Conservation (phyloP, 2,797 vertebrate species). For the Coendou prehensilis region DNA sequence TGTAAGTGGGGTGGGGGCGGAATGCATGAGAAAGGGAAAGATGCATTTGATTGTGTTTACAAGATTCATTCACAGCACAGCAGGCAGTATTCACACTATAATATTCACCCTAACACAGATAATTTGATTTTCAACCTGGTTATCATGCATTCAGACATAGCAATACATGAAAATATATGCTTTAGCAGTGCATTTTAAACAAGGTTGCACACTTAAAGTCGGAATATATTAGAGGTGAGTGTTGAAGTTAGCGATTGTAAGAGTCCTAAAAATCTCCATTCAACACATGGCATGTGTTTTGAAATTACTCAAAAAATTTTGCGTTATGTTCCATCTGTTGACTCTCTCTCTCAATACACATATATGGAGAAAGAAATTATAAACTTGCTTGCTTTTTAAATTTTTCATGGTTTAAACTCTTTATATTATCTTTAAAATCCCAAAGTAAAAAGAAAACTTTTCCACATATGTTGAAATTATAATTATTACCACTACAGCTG, state of each 20-base stretch:
- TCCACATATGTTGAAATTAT: neutral
- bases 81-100: constrained; percentile 93
- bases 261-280: constrained; percentile 82
- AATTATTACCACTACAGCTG: neutral
- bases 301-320: constrained; percentile 79
- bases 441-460: neutral
- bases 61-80: constrained; percentile 94
- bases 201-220: constrained; percentile 93
- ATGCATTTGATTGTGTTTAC: constrained; percentile 92
- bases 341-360: neutral
- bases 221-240: constrained; percentile 88
- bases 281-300: constrained; percentile 64
- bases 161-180: constrained; percentile 91
- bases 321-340: constrained; percentile 9
- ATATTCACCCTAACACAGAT: constrained; percentile 91
- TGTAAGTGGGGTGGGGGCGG: constrained; percentile 70
- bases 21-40: constrained; percentile 74
- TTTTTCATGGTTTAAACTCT: constrained; percentile 55
- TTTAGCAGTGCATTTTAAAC: constrained; percentile 94
- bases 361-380: constrained; percentile 2
- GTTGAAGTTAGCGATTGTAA: constrained; percentile 84
- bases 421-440: constrained; percentile 56
- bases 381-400: constrained; percentile 60
- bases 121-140: constrained; percentile 94
- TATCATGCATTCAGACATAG: constrained; percentile 92